Evolutionary conservation across 2,797 vertebrate species (phyloP), one percentile per base, ranked within the genome.

Genomic region (Aplochiton taeniatus): DNA sequence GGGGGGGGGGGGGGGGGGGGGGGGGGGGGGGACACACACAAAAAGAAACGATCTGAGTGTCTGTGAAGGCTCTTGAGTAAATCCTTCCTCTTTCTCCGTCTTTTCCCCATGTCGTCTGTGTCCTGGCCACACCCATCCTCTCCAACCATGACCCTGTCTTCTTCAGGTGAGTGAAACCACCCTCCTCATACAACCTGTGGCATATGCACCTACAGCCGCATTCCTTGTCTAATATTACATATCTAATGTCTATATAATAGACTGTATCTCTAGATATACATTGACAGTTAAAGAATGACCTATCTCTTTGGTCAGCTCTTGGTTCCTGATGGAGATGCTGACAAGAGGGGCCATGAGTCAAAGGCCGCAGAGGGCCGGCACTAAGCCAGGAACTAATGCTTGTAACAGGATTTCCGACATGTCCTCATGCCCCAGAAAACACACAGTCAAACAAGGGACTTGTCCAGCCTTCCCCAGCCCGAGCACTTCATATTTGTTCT

Each of bases 401-500:
- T 78, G 70, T 87, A 89, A 88, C 82, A 88, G 86, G 88, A 90
- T 89, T 89, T 86, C 73, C 74, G 78, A 81, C 84, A 85, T 82
- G 77, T 86, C 58, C 73, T 61, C 62, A 78, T 72, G 57, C 55
- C 78, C 76, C 70, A 20, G 74, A 86, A 84, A 87, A 65, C 53
- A 64, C 77, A 80, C 78, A 74, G 79, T 85, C 79, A 74, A 85
- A 82, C 77, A 79, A 77, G 76, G 68, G 83, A 76, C 56, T 59
- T 55, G 74, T 76, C 61, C 78, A 70, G 70, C 83, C 78, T 70
- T 83, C 64, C n/a, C 54, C 19, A 69, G 75, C 75, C 78, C 80
- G 84, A 84, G 81, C 68, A 79, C 85, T 89, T 88, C 78, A 86
- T 93, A 87, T 92, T 91, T 90, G 86, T 86, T 87, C 77, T 79